Conservation (phyloP, 2,113 vertebrate genomes). For the Kobus ellipsiprymnus region DNA sequence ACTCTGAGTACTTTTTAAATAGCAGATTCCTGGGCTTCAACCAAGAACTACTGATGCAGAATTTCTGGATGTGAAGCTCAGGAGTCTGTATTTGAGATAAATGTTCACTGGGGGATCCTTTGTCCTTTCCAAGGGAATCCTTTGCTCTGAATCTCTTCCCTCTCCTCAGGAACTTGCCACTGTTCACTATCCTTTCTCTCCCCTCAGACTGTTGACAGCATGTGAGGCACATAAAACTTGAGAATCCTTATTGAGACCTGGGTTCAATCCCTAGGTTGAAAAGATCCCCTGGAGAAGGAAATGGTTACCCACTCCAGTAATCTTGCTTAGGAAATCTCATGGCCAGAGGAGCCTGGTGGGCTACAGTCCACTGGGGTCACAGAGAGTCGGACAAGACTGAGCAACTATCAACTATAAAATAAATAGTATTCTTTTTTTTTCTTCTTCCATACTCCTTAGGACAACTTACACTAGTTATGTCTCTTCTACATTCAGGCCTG, state of each 20-base stretch:
- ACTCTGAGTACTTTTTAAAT: background rate
- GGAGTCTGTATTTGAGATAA: background rate
- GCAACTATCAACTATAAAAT: background rate
- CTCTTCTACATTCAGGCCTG: background rate
- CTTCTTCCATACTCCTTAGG: background rate
- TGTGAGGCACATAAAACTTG: background rate
- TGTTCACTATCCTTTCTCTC: background rate
- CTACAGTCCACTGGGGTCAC: background rate
- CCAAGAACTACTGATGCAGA: background rate
- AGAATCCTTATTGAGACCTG: background rate
- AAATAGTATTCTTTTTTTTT: background rate
- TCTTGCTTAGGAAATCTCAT: background rate
- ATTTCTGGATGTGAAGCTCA: background rate
- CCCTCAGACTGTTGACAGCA: background rate
- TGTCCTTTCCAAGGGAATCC: background rate
- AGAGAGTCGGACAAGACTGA: background rate
- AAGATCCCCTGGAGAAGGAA: background rate
- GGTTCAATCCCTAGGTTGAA: background rate
- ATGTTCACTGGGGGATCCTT: background rate
- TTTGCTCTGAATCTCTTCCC: background rate
- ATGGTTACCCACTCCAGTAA: background rate
- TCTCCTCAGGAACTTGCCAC: background rate
- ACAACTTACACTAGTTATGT: background rate
- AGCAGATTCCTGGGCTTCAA: background rate
- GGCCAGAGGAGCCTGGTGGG: background rate